Evolutionary conservation across 2,797 vertebrate species (phyloP), one percentile per base, ranked within the genome.

Genomic region (Thripadectes ignobilis): DNA sequence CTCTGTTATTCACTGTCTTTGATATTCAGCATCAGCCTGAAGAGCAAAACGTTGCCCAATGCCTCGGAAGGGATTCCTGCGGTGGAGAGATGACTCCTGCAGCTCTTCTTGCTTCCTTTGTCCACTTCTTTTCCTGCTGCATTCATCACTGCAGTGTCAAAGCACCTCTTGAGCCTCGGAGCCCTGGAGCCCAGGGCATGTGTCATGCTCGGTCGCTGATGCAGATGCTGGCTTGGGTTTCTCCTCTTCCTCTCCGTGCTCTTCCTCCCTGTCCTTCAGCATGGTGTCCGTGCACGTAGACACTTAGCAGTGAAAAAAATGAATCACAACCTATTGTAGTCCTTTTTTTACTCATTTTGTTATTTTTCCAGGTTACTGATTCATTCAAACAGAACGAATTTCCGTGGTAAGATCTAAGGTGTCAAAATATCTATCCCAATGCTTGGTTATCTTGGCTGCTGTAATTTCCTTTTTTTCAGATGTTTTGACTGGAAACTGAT

Each of bases 401-500:
- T 96, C 91, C 80, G 4, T 85, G 58, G 58, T 39, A 45, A 88
- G 61, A 71, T 62, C 72, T 66, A 62, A 96, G 93, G 95, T 94
- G 85, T 93, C 85, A 93, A 94, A 96, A 63, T 73, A 49, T 32
- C 82, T 83, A 74, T 52, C 48, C 46, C 48, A 79, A 11, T 65
- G 57, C 39, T 38, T 93, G 93, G 76, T 93, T 86, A 59, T 96
- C 79, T 95, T 96, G 93, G 91, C 94, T 87, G 58, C 71, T 81
- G 73, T 49, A 48, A 68, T 92, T 97, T 96, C 95, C 94, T 93
- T 92, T 49, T 94, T 77, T 54, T 27, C 80, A 52, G 41, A 83
- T 93, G 74, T 95, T 96, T 94, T 94, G 82, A 71, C 82, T 96
- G 93, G 94, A 97, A 97, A 88, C 72, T 65, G 78, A 74, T 81